These are phyloP conservation scores for Rhyacichthys aspro DNA, from an alignment of 2,797 vertebrate genomes.

Conservation along the genomic window DNA sequence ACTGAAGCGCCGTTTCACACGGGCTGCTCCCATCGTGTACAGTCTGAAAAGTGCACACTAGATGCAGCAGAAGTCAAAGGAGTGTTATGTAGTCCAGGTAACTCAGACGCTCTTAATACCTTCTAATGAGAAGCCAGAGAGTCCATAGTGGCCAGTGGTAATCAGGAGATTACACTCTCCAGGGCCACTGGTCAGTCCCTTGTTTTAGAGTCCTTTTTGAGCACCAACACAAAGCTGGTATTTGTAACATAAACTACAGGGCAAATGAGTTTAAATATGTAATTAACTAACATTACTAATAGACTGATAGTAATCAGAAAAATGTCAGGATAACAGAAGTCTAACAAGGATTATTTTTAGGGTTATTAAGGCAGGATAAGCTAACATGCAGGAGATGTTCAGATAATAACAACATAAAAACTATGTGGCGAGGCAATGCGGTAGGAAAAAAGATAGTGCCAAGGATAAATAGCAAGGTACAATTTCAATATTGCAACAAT, in stretches of 20 bases:
- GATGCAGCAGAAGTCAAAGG: constrained; percentile 16
- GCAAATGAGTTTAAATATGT: no score
- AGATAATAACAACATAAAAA: constrained; percentile 56
- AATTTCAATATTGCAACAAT: constrained; percentile 24
- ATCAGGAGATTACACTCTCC: constrained; percentile 20
- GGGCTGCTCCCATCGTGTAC: constrained; percentile 79
- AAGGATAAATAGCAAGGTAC: constrained; percentile 19
- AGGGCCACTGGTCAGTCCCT: constrained; percentile 40
- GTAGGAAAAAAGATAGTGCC: constrained; percentile 5
- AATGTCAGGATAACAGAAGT: constrained; percentile 4
- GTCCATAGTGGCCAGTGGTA: constrained; percentile 32
- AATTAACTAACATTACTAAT: no score
- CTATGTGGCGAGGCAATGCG: constrained; percentile 19
- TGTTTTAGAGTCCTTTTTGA: constrained; percentile 16
- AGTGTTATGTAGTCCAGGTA: constrained; percentile 8
- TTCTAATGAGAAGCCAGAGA: constrained; percentile 19
- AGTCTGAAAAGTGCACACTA: neutral
- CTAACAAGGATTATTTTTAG: constrained; percentile 29
- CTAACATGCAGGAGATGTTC: neutral
- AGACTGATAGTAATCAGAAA: no score
- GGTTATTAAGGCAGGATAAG: constrained; percentile 2
- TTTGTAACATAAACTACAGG: neutral
- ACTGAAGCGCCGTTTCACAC: constrained; percentile 85
- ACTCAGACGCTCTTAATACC: constrained; percentile 18
- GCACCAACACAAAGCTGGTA: neutral